Conservation (phyloP, 2,888 invertebrate genomes). For the Xylocampa areola region DNA sequence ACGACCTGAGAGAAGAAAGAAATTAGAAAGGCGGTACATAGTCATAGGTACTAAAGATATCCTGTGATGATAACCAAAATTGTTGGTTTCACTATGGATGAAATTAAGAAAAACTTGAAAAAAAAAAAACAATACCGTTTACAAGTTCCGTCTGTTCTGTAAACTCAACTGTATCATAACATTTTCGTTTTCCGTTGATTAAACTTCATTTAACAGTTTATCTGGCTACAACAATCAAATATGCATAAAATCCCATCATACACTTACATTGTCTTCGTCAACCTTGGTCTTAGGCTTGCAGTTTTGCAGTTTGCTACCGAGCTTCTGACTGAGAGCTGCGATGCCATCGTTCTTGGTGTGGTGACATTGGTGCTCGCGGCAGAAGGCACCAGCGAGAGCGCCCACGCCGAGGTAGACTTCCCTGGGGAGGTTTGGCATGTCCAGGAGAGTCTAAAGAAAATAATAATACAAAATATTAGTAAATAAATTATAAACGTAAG, state of each 20-base stretch:
- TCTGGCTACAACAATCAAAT: neutral
- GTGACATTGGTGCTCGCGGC: constrained; percentile 91
- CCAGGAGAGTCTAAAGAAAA: constrained; percentile 86
- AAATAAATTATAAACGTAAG: too few relatives aligned
- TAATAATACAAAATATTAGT: neutral
- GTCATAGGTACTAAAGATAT: too few relatives aligned
- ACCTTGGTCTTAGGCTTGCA: constrained; percentile 91
- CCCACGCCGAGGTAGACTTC: constrained; percentile 94
- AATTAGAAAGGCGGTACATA: neutral
- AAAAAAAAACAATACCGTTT: too few relatives aligned
- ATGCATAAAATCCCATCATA: neutral
- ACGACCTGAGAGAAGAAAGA: constrained; percentile 83
- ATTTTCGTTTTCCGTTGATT: too few relatives aligned
- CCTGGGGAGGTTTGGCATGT: constrained; percentile 90
- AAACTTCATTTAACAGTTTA: too few relatives aligned
- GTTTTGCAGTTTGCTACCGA: constrained; percentile 91
- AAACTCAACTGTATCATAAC: too few relatives aligned
- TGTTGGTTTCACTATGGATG: too few relatives aligned
- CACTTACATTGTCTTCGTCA: constrained; percentile 91
- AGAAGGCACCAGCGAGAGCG: constrained; percentile 92
- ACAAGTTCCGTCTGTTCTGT: too few relatives aligned
- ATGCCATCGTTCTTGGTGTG: constrained; percentile 86
- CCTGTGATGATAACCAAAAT: too few relatives aligned
- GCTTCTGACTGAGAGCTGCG: constrained; percentile 90
- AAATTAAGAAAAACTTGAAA: too few relatives aligned